Evolutionary conservation across 2,113 vertebrate genomes (phyloP).

Genomic region (Anolis carolinensis): DNA sequence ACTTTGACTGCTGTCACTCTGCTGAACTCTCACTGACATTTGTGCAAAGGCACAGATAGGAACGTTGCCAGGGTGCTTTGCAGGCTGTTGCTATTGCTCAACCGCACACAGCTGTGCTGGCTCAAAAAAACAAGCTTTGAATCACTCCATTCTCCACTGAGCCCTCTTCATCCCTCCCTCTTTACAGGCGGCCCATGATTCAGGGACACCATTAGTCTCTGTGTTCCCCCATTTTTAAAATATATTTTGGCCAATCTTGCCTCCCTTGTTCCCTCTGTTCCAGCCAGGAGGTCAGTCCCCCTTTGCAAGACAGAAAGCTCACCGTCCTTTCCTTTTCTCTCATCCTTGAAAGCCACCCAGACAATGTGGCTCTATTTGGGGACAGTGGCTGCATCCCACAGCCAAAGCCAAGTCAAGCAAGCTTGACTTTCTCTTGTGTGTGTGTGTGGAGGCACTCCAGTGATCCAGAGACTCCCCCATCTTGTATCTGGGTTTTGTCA

Average conservation of each 20-base stretch:
- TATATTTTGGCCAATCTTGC: background rate
- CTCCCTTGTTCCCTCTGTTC: background rate
- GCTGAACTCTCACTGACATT: slow-evolving; percentile 15
- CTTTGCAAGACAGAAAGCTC: background rate
- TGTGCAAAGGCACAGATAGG: background rate
- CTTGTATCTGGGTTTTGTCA: background rate
- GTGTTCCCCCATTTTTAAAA: no score
- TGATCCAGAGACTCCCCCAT: background rate
- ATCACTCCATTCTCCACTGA: slow-evolving; percentile 2
- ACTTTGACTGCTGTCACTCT: background rate
- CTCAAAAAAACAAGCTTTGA: background rate
- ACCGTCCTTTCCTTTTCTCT: background rate
- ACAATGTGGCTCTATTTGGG: background rate
- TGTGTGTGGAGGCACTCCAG: background rate
- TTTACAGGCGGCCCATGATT: background rate
- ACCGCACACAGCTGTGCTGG: background rate
- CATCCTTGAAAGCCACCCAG: background rate
- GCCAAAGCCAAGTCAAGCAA: background rate
- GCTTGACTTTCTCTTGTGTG: background rate
- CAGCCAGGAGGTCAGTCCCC: background rate
- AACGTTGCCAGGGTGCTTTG: background rate
- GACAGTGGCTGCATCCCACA: background rate
- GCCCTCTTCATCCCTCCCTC: background rate
- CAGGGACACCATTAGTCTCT: background rate
- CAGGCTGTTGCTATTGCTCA: background rate